phyloP scores from a whole-genome alignment of 2,888 invertebrate genomes.

The Dicyrtomina minuta region DNA sequence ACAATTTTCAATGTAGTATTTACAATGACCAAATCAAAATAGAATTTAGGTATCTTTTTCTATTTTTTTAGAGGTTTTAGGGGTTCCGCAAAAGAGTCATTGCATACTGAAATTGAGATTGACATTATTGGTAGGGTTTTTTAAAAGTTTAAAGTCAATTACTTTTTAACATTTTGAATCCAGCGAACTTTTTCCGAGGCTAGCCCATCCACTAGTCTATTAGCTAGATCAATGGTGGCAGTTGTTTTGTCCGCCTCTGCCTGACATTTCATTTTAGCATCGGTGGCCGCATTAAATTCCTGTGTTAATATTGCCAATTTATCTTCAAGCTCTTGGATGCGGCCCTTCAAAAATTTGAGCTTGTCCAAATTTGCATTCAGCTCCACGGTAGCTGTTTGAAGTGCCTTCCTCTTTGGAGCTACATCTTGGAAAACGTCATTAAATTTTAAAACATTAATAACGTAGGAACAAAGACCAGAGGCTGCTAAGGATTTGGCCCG shows the following conservation, averaged over 20 bases:
- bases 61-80: too few species aligned
- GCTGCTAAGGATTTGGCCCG: slow-evolving; percentile 90
- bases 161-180: slow-evolving; percentile 79
- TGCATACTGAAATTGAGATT: too few species aligned
- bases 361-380: slow-evolving; percentile 88
- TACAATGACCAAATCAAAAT: too few species aligned
- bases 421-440: slow-evolving; percentile 77
- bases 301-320: slow-evolving; percentile 82
- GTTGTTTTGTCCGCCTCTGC: slow-evolving; percentile 93
- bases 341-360: slow-evolving; percentile 72
- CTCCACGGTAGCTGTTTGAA: slow-evolving; percentile 89
- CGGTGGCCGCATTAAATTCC: slow-evolving; percentile 88
- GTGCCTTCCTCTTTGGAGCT: slow-evolving; percentile 88
- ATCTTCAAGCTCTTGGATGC: slow-evolving; percentile 83
- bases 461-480: slow-evolving; percentile 90
- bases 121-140: too few species aligned
- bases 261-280: slow-evolving; percentile 87
- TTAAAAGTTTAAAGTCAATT: slow-evolving; percentile 6
- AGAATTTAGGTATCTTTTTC: too few species aligned
- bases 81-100: slow-evolving; percentile 63
- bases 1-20: too few species aligned
- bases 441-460: slow-evolving; percentile 92
- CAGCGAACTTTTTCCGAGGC: slow-evolving; percentile 95
- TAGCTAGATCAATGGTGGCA: slow-evolving; percentile 87
- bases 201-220: slow-evolving; percentile 88